Percentiles rank a stretch among this genome's conserved stretches.
phyloP scores from a whole-genome alignment of 2,113 vertebrate species.

The Lipophrys pholis region DNA sequence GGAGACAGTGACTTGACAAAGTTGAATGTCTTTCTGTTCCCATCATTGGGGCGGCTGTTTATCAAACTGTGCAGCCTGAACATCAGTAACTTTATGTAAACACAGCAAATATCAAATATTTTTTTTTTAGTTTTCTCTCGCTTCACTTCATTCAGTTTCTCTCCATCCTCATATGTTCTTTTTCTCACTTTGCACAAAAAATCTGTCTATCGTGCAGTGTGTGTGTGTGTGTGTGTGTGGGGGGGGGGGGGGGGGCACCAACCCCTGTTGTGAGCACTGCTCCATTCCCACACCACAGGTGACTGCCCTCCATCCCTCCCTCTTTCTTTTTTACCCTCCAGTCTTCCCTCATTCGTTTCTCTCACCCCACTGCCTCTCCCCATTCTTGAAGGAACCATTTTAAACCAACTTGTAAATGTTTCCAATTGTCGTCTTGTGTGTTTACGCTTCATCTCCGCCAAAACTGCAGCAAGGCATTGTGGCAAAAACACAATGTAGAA shows the following conservation, averaged over 20 bases:
- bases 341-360: constrained; percentile 34
- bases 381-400: constrained; percentile 54
- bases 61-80: neutral
- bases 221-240: constrained; percentile 29
- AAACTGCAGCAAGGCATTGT: neutral
- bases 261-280: constrained; percentile 66
- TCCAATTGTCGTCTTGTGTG: neutral
- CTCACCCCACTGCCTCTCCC: constrained; percentile 27
- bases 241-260: constrained; percentile 35
- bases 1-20: neutral
- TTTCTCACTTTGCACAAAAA: neutral
- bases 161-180: neutral
- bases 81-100: neutral
- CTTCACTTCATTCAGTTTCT: constrained; percentile 7
- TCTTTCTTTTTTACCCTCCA: neutral
- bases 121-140: constrained; percentile 24
- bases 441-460: neutral
- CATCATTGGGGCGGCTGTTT: neutral
- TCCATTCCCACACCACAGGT: constrained; percentile 81
- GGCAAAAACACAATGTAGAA: too few relatives aligned
- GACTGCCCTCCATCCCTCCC: constrained; percentile 64
- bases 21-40: neutral
- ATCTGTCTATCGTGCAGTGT: constrained; percentile 52
- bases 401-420: constrained; percentile 5
- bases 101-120: too few relatives aligned